Percentiles rank a stretch among this genome's conserved stretches.
phyloP scores from a whole-genome alignment of 2,888 invertebrate genomes.

The Scaptomyza reducta region DNA sequence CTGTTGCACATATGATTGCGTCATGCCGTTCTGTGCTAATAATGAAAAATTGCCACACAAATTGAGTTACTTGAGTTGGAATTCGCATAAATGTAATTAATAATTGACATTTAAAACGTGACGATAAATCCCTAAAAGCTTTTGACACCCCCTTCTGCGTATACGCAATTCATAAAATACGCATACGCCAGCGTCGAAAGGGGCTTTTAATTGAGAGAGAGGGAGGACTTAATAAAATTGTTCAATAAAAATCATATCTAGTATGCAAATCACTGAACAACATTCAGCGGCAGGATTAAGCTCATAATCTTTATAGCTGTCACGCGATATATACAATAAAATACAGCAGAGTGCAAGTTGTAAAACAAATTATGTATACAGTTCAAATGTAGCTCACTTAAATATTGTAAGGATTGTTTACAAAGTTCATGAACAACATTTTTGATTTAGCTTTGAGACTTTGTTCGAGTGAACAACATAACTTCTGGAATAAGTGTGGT shows the following conservation, averaged over 20 bases:
- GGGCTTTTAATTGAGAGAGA: slow-evolving; percentile 50
- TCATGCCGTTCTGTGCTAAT: slow-evolving; percentile 54
- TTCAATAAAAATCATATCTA: slow-evolving; percentile 24
- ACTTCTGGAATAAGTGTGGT: neutral
- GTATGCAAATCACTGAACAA: slow-evolving; percentile 10
- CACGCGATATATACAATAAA: slow-evolving; percentile 1
- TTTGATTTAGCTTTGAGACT: neutral
- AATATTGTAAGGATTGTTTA: no score
- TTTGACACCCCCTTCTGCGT: slow-evolving; percentile 30
- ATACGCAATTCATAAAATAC: slow-evolving; percentile 34
- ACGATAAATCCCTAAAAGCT: slow-evolving; percentile 32
- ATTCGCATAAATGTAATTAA: slow-evolving; percentile 52
- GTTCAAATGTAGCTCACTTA: no score
- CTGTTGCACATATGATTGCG: slow-evolving; percentile 32
- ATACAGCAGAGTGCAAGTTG: neutral
- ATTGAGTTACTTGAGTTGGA: slow-evolving; percentile 60
- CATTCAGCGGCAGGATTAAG: neutral
- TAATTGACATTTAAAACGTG: slow-evolving; percentile 71
- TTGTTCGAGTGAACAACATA: neutral
- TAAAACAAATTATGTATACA: neutral
- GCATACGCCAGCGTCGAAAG: slow-evolving; percentile 56
- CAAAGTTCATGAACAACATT: no score
- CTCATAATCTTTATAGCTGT: slow-evolving; percentile 8
- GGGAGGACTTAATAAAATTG: slow-evolving; percentile 23
- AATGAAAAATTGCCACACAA: slow-evolving; percentile 55